Evolutionary conservation across 2,113 vertebrate genomes (phyloP).

Genomic region (Silurus glanis): DNA sequence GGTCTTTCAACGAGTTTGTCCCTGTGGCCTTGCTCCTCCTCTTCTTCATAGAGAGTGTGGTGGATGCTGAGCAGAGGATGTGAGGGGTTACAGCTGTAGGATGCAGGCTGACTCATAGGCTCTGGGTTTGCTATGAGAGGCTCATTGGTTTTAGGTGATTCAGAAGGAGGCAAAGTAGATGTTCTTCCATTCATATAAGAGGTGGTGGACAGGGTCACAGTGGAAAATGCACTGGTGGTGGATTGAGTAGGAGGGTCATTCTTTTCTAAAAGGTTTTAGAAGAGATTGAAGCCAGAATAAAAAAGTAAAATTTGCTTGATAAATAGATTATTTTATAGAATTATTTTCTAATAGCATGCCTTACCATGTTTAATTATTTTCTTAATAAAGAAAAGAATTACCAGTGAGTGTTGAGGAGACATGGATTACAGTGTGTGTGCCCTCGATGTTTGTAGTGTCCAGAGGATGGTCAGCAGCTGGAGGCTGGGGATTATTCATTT

Average conservation of each 20-base stretch:
- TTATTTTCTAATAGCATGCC: not conserved
- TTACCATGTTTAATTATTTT: not conserved
- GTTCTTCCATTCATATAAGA: slow-evolving; percentile 71
- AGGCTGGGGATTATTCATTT: slow-evolving; percentile 70
- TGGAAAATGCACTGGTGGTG: slow-evolving; percentile 69
- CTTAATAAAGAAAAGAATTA: slow-evolving; percentile 44
- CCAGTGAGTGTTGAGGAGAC: slow-evolving; percentile 70
- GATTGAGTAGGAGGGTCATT: slow-evolving; percentile 68
- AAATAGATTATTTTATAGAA: no score
- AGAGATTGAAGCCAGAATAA: not conserved
- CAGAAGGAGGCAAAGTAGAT: slow-evolving; percentile 67
- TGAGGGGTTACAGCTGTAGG: slow-evolving; percentile 65
- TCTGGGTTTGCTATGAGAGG: slow-evolving; percentile 57
- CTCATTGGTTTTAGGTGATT: slow-evolving; percentile 55
- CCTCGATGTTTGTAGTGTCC: slow-evolving; percentile 81
- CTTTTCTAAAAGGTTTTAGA: slow-evolving; percentile 63
- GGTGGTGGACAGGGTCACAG: slow-evolving; percentile 65
- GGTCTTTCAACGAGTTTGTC: slow-evolving; percentile 69
- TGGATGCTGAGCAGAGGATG: slow-evolving; percentile 74
- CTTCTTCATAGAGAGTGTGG: slow-evolving; percentile 72
- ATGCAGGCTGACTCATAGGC: slow-evolving; percentile 58
- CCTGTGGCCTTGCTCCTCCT: slow-evolving; percentile 64
- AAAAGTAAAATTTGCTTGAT: no score
- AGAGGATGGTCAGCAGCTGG: slow-evolving; percentile 82
- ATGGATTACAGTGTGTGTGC: slow-evolving; percentile 74